Evolutionary conservation across 2,797 vertebrate species (phyloP).

Genomic region (Martes flavigula): DNA sequence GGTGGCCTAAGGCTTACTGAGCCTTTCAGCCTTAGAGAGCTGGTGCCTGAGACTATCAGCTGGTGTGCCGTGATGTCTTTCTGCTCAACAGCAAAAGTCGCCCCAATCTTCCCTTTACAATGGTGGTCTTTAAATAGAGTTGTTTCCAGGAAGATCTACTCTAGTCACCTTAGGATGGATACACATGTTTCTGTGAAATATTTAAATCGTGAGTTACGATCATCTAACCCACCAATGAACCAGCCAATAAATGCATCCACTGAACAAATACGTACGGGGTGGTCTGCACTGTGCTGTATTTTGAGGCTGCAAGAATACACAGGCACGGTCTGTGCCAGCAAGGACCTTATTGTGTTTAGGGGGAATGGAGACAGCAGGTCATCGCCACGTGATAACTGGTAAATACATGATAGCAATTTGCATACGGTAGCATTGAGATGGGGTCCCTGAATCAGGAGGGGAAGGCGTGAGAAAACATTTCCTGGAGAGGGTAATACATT

Average conservation of each 20-base stretch:
- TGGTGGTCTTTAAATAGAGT: background rate
- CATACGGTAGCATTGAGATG: background rate
- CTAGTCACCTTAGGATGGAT: background rate
- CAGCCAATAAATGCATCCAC: background rate
- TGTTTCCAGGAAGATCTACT: background rate
- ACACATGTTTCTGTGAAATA: background rate
- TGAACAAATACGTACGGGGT: background rate
- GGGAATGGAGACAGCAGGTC: background rate
- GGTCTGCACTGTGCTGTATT: background rate
- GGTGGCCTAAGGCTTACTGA: background rate
- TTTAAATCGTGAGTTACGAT: background rate
- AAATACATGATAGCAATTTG: background rate
- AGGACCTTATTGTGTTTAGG: background rate
- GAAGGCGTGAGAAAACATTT: background rate
- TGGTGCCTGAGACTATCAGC: background rate
- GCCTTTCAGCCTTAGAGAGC: background rate
- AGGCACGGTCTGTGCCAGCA: rapidly evolving
- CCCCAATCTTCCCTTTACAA: background rate
- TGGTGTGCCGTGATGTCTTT: background rate
- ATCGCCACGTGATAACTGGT: rapidly evolving
- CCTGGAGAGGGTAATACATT: background rate
- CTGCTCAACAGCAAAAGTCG: background rate
- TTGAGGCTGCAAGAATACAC: background rate
- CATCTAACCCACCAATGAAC: background rate
- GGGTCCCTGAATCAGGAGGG: rapidly evolving